Evolutionary conservation across 2,797 vertebrate species (phyloP), one percentile per base, ranked within the genome.

Genomic region (Neomorphus geoffroyi): DNA sequence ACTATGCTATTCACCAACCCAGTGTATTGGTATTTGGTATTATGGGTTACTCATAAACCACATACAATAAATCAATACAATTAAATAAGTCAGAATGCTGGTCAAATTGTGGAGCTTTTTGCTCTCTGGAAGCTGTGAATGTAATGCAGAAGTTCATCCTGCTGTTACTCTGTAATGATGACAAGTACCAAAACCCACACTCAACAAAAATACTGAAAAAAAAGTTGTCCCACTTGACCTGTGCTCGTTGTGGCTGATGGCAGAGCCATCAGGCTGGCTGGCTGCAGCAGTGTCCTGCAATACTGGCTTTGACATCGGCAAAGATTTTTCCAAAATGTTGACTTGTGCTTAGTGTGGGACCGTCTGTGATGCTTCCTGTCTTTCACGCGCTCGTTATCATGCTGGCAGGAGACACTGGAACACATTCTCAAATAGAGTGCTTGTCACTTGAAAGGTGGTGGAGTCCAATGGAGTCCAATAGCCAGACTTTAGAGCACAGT

Each of bases 331-430:
- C 45, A 28, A 26, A 77, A 66, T 27, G 13, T 85, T 88, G 51
- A 14, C 43, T 66, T 56, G 12, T 62, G 48, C 45, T 37, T 62
- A 30, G 27, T 69, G 51, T 4, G 13, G 54, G 41, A 43, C 30
- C 37, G 60, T 85, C 67, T 33, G 12, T 69, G 84, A 23, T 0
- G 7, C 9, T 48, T 85, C 33, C 39, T 32, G 23, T 48, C 16
- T 60, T 90, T 81, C 16, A 5, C 0, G 1, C 0, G 1, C 72
- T 54, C 21, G 41, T 54, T 88, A 70, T 56, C 27, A 6, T 66
- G 37, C 43, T 32, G 28, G 50, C 54, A 81, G 54, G 33, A 65
- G 28, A 23, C 19, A 2, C 0, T 1, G 10, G 43, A 53, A 3
- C 1, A 1, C 33, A 18, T 23, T 89, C 24, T 48, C 19, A 60